A percentile compares a stretch with the other conserved stretches of the same genome.
Evolutionary conservation across 2,113 vertebrate species (phyloP).

Genomic region (Datnioides undecimradiatus): DNA sequence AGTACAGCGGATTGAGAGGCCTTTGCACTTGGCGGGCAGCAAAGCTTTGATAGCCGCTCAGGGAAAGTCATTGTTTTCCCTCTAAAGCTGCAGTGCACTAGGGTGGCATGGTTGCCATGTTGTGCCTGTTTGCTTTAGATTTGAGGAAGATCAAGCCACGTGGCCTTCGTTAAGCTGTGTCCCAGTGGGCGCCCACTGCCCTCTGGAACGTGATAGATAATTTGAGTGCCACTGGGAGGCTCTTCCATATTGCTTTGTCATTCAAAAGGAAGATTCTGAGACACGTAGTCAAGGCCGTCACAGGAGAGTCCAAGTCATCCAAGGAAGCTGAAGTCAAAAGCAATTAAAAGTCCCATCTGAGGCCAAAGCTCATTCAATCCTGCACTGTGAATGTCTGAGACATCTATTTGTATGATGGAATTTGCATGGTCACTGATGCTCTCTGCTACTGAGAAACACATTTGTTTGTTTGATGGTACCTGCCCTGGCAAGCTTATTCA

Average conservation of each 20-base stretch:
- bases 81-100: conserved; percentile 67
- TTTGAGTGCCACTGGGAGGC: background rate
- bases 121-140: conserved; percentile 79
- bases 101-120: conserved; percentile 46
- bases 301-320: background rate
- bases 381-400: too few relatives aligned
- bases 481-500: background rate
- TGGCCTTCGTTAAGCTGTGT: conserved; percentile 54
- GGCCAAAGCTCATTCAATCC: too few relatives aligned
- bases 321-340: background rate
- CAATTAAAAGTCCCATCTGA: background rate
- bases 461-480: background rate
- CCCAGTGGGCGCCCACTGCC: conserved; percentile 24
- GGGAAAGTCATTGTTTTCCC: conserved; percentile 75
- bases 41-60: conserved; percentile 63
- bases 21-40: conserved; percentile 70
- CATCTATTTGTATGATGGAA: too few relatives aligned
- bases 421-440: too few relatives aligned
- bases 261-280: background rate
- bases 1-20: conserved; percentile 50
- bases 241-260: conserved; percentile 19
- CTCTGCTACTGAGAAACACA: too few relatives aligned
- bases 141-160: conserved; percentile 69
- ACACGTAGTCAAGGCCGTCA: background rate
- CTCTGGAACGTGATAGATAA: conserved; percentile 4